phyloP scores from a whole-genome alignment of 2,888 invertebrate genomes.

The Cabera pusaria region DNA sequence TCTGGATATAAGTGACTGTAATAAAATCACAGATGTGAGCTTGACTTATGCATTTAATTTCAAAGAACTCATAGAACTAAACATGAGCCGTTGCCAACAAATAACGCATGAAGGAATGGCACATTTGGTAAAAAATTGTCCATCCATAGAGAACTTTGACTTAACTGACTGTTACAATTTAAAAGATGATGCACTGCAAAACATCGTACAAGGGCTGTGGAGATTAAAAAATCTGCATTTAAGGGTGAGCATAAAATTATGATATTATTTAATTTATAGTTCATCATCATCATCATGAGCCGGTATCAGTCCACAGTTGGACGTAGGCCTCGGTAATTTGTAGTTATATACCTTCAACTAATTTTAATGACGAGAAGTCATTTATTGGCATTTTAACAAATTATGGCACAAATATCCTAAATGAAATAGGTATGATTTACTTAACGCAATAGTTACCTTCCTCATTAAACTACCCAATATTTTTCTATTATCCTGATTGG shows the following conservation, averaged over 20 bases:
- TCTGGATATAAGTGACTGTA: slow-evolving; percentile 87
- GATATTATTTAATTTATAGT: not conserved
- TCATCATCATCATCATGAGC: too few species aligned
- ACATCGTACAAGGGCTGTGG: slow-evolving; percentile 60
- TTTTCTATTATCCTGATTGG: too few species aligned
- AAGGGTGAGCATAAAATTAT: slow-evolving; percentile 61
- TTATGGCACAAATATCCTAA: too few species aligned
- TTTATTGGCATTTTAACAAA: too few species aligned
- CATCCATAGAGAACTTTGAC: slow-evolving; percentile 87
- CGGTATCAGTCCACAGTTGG: too few species aligned
- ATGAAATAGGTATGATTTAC: too few species aligned
- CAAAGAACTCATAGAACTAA: slow-evolving; percentile 84
- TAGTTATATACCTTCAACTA: too few species aligned
- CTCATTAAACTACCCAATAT: too few species aligned
- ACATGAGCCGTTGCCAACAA: slow-evolving; percentile 87
- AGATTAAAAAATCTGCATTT: slow-evolving; percentile 83
- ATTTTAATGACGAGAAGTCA: too few species aligned
- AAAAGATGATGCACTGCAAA: slow-evolving; percentile 83
- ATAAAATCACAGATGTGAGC: slow-evolving; percentile 88
- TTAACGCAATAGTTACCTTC: too few species aligned
- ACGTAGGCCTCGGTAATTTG: too few species aligned
- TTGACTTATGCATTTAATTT: slow-evolving; percentile 87
- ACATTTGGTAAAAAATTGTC: slow-evolving; percentile 85
- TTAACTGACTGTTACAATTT: slow-evolving; percentile 87
- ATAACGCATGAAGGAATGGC: slow-evolving; percentile 86